Percentiles rank a stretch among this genome's conserved stretches.
These are phyloP conservation scores for Urocyon cinereoargenteus DNA, from an alignment of 2,797 vertebrate genomes.

Conservation along the genomic window DNA sequence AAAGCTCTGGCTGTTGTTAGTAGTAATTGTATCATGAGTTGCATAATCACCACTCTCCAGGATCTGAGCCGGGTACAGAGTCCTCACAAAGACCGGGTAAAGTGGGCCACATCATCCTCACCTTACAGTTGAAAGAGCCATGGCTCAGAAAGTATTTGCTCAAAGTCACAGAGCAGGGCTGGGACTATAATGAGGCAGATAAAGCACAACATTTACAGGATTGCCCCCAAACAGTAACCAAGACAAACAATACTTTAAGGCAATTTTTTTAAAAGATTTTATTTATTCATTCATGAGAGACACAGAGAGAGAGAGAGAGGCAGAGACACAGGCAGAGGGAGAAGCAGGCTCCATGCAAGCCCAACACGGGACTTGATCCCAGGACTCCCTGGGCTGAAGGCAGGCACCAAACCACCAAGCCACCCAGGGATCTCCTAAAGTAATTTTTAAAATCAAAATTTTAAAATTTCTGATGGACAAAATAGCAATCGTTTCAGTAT, in stretches of 20 bases:
- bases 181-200: not conserved
- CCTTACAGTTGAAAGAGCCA: not conserved
- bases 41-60: not conserved
- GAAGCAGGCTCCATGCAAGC: too few relatives aligned
- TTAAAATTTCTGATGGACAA: not conserved
- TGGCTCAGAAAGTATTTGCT: not conserved
- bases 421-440: not conserved
- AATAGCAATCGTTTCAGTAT: not conserved
- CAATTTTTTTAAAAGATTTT: not conserved
- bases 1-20: accelerated
- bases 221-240: not conserved
- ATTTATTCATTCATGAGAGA: not conserved
- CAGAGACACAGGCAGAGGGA: too few relatives aligned
- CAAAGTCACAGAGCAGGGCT: not conserved
- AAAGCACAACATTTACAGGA: not conserved
- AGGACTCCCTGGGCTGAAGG: too few relatives aligned
- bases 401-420: not conserved
- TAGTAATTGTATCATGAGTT: accelerated
- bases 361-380: too few relatives aligned
- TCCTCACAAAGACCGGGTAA: accelerated
- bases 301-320: too few relatives aligned
- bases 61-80: accelerated
- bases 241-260: not conserved
- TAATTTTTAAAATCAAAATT: not conserved
- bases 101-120: not conserved